Conservation (phyloP, 1,140 invertebrate species). For the Agrilus planipennis region DNA sequence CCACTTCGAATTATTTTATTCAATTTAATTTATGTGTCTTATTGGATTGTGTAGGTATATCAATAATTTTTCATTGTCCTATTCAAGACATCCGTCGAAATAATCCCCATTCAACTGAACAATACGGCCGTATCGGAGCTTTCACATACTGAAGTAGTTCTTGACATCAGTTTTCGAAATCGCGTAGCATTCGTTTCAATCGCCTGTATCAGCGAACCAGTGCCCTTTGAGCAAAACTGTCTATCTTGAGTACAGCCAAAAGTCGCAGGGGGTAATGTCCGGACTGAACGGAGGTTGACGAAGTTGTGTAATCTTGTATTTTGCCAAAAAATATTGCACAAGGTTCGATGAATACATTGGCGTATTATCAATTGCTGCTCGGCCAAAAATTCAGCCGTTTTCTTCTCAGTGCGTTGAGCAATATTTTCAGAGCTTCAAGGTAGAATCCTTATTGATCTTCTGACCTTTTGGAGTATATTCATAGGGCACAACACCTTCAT, state of each 20-base stretch:
- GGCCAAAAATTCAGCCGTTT: neutral
- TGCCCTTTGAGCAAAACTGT: no score
- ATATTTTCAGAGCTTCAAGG: neutral
- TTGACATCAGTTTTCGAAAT: neutral
- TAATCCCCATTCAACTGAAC: no score
- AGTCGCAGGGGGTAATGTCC: neutral
- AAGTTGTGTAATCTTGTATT: neutral
- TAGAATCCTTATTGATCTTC: neutral
- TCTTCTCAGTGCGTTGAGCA: neutral
- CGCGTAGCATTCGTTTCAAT: neutral
- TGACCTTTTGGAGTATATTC: no score
- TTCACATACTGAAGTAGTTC: neutral
- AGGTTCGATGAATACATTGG: neutral
- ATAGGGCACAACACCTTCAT: no score
- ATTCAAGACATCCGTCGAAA: no score
- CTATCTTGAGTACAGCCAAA: no score
- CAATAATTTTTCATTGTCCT: no score
- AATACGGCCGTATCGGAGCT: no score
- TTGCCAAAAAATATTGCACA: neutral
- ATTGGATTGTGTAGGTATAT: no score
- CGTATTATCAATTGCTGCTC: neutral
- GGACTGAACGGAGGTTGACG: neutral
- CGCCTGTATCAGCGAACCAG: no score
- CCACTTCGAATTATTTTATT: no score
- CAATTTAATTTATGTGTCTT: no score